A percentile compares a stretch with the other conserved stretches of the same genome.
These are phyloP conservation scores for Lagopus muta DNA, from an alignment of 2,113 vertebrate species.

Conservation along the genomic window DNA sequence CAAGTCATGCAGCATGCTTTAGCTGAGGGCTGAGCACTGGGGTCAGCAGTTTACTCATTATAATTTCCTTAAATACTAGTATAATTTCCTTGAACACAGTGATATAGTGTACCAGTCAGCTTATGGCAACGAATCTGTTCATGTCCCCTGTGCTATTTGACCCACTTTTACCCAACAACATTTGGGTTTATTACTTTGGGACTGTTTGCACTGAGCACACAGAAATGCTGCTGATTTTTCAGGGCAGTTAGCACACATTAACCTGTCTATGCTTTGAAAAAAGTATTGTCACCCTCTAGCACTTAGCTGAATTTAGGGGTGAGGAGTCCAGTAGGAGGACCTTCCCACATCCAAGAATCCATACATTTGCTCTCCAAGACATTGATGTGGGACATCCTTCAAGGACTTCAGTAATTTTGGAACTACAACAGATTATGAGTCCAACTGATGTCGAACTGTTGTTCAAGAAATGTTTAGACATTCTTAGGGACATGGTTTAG, in stretches of 20 bases:
- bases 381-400: background rate
- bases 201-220: background rate
- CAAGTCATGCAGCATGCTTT: background rate
- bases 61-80: background rate
- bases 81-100: background rate
- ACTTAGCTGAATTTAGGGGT: background rate
- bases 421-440: background rate
- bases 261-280: background rate
- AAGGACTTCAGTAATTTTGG: background rate
- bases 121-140: background rate
- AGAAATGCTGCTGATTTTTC: background rate
- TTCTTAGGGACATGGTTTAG: too few species aligned
- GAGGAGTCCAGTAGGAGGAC: background rate
- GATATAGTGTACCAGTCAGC: background rate
- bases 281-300: background rate
- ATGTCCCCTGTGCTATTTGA: background rate
- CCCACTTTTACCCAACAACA: background rate
- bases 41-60: background rate
- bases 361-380: background rate
- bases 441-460: background rate
- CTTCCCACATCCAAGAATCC: background rate
- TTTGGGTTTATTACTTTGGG: background rate
- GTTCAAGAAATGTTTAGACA: too few species aligned
- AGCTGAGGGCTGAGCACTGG: background rate
- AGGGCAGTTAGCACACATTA: background rate